These are phyloP conservation scores for Myotis brandtii DNA, from an alignment of 2,113 vertebrate genomes.

Conservation along the genomic window DNA sequence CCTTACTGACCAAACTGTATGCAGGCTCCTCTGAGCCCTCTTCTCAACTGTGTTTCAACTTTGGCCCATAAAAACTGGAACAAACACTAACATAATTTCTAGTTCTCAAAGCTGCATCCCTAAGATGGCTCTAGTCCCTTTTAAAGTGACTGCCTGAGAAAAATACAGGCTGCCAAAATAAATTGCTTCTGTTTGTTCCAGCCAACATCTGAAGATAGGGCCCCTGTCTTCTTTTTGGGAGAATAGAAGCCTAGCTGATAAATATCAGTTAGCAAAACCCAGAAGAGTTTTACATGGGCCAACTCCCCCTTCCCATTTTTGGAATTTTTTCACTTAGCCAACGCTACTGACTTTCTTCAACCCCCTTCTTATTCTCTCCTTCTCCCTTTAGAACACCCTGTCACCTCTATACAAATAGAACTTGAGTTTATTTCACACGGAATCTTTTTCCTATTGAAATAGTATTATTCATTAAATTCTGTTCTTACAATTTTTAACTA, in stretches of 20 bases:
- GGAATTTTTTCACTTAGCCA: background rate
- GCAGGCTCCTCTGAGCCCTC: background rate
- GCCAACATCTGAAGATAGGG: background rate
- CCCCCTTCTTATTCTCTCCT: background rate
- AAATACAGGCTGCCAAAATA: background rate
- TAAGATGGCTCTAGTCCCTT: background rate
- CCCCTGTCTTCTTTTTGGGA: background rate
- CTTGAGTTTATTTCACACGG: background rate
- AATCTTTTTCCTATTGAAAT: background rate
- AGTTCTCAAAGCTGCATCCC: background rate
- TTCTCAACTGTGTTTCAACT: background rate
- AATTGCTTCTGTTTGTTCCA: background rate
- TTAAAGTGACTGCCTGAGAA: background rate
- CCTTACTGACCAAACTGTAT: background rate
- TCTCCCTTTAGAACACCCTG: background rate
- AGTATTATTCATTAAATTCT: background rate
- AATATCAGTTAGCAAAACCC: background rate
- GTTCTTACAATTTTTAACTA: background rate
- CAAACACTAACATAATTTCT: background rate
- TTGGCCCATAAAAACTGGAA: background rate
- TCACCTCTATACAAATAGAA: background rate
- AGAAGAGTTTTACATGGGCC: background rate
- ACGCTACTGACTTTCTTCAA: background rate
- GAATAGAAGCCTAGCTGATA: background rate
- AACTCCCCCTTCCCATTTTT: background rate